Conservation (phyloP, 1,140 invertebrate species). For the Meloidogyne chitwoodi region DNA sequence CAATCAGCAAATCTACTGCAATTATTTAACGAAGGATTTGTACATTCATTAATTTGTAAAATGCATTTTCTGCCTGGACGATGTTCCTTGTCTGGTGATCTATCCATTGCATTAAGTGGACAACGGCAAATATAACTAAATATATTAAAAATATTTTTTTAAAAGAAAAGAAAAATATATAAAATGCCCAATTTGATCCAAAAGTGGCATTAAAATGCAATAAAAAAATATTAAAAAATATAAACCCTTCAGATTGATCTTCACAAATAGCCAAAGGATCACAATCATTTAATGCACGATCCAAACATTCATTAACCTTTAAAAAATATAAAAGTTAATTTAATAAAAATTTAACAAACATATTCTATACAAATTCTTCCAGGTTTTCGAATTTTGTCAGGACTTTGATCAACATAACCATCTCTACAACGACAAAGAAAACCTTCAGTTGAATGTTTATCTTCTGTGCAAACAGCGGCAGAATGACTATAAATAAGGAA, state of each 20-base stretch:
- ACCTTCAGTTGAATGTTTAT: slow-evolving; percentile 28
- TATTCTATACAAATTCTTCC: slow-evolving; percentile 55
- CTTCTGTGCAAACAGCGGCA: slow-evolving; percentile 55
- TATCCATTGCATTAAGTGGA: slow-evolving; percentile 52
- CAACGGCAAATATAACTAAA: slow-evolving; percentile 50
- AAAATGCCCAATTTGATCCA: not conserved
- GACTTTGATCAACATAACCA: slow-evolving; percentile 55
- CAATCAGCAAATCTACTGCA: slow-evolving; percentile 57
- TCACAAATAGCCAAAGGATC: slow-evolving; percentile 57
- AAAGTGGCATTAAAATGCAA: too few relatives aligned
- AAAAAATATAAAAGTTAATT: not conserved
- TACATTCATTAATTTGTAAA: slow-evolving; percentile 53
- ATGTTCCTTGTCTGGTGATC: slow-evolving; percentile 48
- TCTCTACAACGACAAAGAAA: slow-evolving; percentile 55
- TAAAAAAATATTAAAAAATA: too few relatives aligned
- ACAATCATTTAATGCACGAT: slow-evolving; percentile 55
- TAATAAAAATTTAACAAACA: slow-evolving; percentile 11
- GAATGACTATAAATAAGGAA: slow-evolving; percentile 26
- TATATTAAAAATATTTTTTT: not conserved
- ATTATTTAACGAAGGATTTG: slow-evolving; percentile 55
- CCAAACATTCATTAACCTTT: slow-evolving; percentile 58
- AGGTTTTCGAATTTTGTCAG: slow-evolving; percentile 40
- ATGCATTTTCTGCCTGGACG: slow-evolving; percentile 52
- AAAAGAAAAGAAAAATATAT: not conserved
- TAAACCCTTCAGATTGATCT: slow-evolving; percentile 54